Evolutionary conservation across 2,113 vertebrate species (phyloP).

Genomic region (Illadopsis cleaveri): DNA sequence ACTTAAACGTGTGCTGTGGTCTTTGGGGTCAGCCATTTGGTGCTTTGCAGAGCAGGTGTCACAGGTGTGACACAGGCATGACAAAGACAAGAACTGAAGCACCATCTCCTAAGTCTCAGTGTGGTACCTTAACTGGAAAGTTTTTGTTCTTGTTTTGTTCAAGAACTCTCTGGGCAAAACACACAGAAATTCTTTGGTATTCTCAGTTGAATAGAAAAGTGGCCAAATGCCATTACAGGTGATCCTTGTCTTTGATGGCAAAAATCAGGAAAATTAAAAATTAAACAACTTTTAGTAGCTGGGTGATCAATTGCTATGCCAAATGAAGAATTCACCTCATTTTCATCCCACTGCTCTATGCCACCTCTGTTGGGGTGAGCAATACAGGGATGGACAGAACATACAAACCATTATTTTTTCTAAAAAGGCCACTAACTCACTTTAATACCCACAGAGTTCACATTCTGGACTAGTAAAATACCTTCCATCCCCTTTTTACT

Average conservation of each 20-base stretch:
- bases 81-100: background rate
- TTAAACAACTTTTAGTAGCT: background rate
- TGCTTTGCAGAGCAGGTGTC: background rate
- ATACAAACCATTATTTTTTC: background rate
- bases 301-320: background rate
- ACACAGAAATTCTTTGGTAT: background rate
- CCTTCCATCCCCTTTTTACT: background rate
- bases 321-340: background rate
- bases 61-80: background rate
- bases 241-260: background rate
- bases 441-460: background rate
- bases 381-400: background rate
- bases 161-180: background rate
- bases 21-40: background rate
- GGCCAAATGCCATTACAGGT: background rate
- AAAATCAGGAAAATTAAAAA: background rate
- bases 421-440: background rate
- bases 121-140: background rate
- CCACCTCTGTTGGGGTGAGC: background rate
- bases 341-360: background rate
- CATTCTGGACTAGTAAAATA: background rate
- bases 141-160: background rate
- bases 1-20: background rate
- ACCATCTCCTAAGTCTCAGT: background rate
- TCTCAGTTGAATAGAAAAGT: background rate